These are phyloP conservation scores for Radopholus similis DNA, from an alignment of 1,140 invertebrate genomes.

Conservation along the genomic window DNA sequence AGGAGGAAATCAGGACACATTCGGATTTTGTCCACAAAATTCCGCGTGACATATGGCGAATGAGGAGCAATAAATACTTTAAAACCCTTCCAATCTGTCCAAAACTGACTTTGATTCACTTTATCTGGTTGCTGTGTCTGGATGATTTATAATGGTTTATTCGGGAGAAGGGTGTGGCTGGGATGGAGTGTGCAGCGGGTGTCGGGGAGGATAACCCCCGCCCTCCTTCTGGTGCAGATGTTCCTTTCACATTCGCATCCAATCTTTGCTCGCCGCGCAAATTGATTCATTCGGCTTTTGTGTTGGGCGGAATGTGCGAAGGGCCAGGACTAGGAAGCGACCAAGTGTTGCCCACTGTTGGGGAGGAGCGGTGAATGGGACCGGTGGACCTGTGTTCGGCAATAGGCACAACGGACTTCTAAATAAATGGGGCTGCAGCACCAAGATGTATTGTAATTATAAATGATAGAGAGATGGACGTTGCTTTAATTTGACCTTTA, in stretches of 20 bases:
- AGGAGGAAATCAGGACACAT: no score
- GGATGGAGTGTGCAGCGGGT: no score
- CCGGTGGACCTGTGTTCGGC: no score
- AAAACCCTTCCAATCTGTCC: no score
- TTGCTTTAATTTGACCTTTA: no score
- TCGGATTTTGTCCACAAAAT: no score
- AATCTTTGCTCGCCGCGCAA: slow-evolving; percentile 1
- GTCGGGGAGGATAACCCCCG: no score
- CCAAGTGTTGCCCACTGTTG: neutral
- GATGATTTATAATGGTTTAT: neutral
- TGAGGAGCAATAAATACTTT: no score
- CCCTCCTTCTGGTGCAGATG: no score
- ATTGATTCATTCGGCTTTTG: slow-evolving; percentile 1
- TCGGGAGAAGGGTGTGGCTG: neutral
- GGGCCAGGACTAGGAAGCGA: neutral
- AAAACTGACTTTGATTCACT: neutral
- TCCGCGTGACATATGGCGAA: no score
- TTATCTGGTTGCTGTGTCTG: neutral
- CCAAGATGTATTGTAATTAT: neutral
- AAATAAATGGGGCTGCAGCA: neutral
- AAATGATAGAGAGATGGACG: neutral
- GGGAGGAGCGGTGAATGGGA: neutral
- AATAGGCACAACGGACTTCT: no score
- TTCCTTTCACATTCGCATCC: neutral
- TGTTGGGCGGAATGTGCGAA: neutral